A percentile compares a stretch with the other conserved stretches of the same genome.
phyloP scores from a whole-genome alignment of 1,140 invertebrate genomes.

The Drosophila ananassae region DNA sequence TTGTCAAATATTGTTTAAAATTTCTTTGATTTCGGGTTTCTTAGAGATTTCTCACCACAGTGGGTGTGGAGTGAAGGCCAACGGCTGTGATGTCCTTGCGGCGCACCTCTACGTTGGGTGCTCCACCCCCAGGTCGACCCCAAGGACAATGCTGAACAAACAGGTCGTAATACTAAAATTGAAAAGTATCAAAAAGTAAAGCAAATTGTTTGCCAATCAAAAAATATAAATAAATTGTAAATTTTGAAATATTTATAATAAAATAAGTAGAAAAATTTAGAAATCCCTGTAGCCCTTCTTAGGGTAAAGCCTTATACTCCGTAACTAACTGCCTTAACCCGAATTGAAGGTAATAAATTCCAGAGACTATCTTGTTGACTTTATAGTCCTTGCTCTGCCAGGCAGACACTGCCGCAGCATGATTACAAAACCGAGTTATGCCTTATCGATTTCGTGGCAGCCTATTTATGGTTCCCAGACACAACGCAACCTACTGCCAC shows the following conservation, averaged over 20 bases:
- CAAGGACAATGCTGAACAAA: constrained; percentile 85
- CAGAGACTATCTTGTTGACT: constrained; percentile 2
- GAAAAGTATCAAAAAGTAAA: background rate
- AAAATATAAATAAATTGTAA: background rate
- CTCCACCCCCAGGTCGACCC: constrained; percentile 83
- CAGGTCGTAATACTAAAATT: constrained; percentile 84
- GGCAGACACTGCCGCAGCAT: constrained; percentile 26
- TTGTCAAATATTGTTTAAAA: background rate
- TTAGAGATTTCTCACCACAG: constrained; percentile 55
- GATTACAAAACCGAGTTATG: constrained; percentile 48
- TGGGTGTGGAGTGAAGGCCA: constrained; percentile 84
- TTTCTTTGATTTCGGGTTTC: background rate
- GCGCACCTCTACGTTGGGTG: constrained; percentile 84
- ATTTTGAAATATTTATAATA: background rate
- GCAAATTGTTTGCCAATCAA: background rate
- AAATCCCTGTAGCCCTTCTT: background rate
- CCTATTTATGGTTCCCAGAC: constrained; percentile 55
- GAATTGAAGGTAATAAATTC: constrained; percentile 15
- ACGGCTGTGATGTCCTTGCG: constrained; percentile 84
- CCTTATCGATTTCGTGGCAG: constrained; percentile 62
- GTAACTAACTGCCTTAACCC: background rate
- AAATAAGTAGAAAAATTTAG: background rate
- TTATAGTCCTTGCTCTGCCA: constrained; percentile 22
- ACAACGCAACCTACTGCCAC: constrained; percentile 4
- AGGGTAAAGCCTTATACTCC: background rate